phyloP scores from a whole-genome alignment of 1,140 invertebrate genomes.

The Bradysia coprophila region DNA sequence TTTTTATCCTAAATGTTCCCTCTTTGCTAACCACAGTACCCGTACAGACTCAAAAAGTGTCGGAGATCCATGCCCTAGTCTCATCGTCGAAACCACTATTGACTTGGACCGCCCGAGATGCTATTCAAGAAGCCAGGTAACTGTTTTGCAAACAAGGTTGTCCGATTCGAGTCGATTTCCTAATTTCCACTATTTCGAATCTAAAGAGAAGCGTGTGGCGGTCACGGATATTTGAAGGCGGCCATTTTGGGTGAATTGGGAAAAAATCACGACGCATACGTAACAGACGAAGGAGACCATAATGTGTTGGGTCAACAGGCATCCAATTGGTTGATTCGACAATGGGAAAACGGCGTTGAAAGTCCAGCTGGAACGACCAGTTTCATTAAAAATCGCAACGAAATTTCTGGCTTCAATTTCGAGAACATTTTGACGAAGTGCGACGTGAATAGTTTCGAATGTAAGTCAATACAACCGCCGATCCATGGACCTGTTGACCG shows the following conservation, averaged over 20 bases:
- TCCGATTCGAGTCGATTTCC: too few species aligned
- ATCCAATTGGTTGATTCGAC: conserved; percentile 68
- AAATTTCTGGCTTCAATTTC: conserved; percentile 30
- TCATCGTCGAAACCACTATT: conserved; percentile 73
- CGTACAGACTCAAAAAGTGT: conserved; percentile 41
- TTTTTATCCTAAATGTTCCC: not conserved
- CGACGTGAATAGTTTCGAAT: conserved; percentile 31
- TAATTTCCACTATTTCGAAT: too few species aligned
- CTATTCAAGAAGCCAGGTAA: conserved; percentile 70
- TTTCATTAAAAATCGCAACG: conserved; percentile 33
- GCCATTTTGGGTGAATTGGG: conserved; percentile 65
- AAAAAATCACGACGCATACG: conserved; percentile 78
- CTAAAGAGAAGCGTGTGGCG: conserved; percentile 70
- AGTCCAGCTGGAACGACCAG: conserved; percentile 41
- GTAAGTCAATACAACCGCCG: conserved; percentile 25
- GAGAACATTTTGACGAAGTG: too few species aligned
- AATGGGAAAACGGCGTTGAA: conserved; percentile 33
- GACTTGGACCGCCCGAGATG: conserved; percentile 66
- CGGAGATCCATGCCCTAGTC: conserved; percentile 83
- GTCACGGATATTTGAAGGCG: conserved; percentile 54
- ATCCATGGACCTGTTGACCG: not conserved
- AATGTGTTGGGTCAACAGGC: conserved; percentile 89
- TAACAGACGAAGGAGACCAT: conserved; percentile 93
- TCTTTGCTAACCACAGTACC: not conserved
- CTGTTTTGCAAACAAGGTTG: conserved; percentile 10